These are phyloP conservation scores for Umimayanthus kanabou DNA, from an alignment of 92 coral and sea anemone genomes.

Conservation along the genomic window DNA sequence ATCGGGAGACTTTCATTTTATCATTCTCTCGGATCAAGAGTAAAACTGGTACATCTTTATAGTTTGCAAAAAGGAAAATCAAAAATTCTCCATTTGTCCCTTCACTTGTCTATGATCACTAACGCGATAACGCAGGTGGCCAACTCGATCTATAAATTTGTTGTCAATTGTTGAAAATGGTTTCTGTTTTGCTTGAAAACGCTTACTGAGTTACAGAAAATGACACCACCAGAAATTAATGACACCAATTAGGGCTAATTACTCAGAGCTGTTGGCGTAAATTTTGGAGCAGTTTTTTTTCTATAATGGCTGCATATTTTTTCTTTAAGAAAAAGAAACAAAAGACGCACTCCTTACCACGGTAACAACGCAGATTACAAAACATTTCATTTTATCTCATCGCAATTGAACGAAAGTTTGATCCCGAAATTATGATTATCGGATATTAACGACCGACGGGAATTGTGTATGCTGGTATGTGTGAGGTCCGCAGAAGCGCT, in stretches of 20 bases:
- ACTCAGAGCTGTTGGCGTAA: conserved; percentile 8
- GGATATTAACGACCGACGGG: background rate
- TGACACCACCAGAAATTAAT: background rate
- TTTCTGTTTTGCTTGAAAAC: background rate
- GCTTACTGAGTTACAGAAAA: background rate
- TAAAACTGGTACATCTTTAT: background rate
- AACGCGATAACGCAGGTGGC: background rate
- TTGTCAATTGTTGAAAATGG: too few species aligned
- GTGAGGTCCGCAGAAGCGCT: conserved; percentile 7
- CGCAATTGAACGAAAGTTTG: background rate
- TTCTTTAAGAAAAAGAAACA: background rate
- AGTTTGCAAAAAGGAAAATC: background rate
- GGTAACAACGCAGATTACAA: background rate
- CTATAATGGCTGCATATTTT: background rate
- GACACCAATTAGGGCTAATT: conserved; percentile 17
- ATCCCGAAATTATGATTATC: background rate
- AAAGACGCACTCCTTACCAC: background rate
- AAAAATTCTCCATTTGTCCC: background rate
- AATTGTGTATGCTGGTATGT: conserved; percentile 10
- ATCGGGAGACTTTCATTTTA: background rate
- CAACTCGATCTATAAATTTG: background rate
- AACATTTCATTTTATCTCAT: background rate
- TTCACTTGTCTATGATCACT: background rate
- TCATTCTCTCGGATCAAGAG: background rate
- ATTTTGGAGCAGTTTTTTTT: background rate